Percentiles rank a stretch among this genome's conserved stretches.
Evolutionary conservation across 2,113 vertebrate genomes (phyloP).

Genomic region (Micronycteris hirsuta): DNA sequence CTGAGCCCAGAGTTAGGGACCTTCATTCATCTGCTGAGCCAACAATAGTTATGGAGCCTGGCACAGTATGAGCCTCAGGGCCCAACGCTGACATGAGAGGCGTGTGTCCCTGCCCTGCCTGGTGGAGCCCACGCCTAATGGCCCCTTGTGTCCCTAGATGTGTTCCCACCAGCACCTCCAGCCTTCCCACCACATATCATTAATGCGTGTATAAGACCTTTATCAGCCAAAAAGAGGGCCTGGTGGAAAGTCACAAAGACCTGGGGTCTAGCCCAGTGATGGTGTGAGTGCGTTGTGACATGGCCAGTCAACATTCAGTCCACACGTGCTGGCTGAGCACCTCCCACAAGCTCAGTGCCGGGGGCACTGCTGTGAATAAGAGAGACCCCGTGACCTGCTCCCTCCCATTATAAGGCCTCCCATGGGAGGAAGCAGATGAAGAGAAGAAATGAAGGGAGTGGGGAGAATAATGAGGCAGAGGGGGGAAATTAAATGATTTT

Average conservation of each 20-base stretch:
- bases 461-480: rapidly evolving
- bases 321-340: rapidly evolving
- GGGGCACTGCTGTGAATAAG: not conserved
- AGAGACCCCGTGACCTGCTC: not conserved
- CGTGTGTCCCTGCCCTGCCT: not conserved
- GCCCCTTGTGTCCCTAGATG: not conserved
- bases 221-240: too few relatives aligned
- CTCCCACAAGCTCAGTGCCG: not conserved
- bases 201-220: not conserved
- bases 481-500: not conserved
- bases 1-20: not conserved
- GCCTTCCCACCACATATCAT: not conserved
- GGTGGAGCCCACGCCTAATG: not conserved
- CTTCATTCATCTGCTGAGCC: not conserved
- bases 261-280: not conserved
- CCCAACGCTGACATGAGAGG: not conserved
- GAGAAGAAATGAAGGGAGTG: not conserved
- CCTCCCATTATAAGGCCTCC: not conserved
- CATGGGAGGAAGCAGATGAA: not conserved
- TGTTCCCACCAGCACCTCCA: not conserved
- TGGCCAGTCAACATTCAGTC: rapidly evolving
- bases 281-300: rapidly evolving
- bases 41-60: not conserved
- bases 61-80: not conserved
- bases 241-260: too few relatives aligned